A percentile compares a stretch with the other conserved stretches of the same genome.
Conservation (phyloP, 2,888 invertebrate genomes). For the Synergus japonicus region DNA sequence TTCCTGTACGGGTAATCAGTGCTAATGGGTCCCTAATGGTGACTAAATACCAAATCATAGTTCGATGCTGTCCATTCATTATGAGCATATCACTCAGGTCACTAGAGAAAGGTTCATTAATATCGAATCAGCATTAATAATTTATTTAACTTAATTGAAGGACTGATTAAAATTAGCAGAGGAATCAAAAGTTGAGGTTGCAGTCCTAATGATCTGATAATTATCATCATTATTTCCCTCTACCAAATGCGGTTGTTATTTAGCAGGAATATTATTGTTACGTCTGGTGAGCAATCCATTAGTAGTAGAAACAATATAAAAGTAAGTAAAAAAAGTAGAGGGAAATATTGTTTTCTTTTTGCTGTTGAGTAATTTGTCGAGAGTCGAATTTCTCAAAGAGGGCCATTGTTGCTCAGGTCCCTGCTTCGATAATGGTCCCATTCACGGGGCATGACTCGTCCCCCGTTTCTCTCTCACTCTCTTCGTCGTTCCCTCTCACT, state of each 20-base stretch:
- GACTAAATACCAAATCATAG: constrained; percentile 75
- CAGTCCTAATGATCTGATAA: too few species aligned
- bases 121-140: neutral
- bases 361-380: constrained; percentile 68
- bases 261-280: constrained; percentile 53
- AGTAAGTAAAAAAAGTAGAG: constrained; percentile 20
- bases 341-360: constrained; percentile 64
- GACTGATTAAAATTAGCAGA: neutral
- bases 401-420: constrained; percentile 62
- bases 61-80: constrained; percentile 67
- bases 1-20: constrained; percentile 68
- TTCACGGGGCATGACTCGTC: constrained; percentile 63
- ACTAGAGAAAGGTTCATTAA: constrained; percentile 3
- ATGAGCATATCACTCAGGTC: neutral
- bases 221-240: too few species aligned
- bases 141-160: neutral
- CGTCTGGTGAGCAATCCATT: constrained; percentile 50
- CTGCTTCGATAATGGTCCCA: constrained; percentile 67
- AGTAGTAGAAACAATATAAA: constrained; percentile 33
- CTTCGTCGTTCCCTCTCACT: constrained; percentile 35
- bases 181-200: neutral
- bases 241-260: neutral
- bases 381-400: constrained; percentile 71
- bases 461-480: constrained; percentile 48
- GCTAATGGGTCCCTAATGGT: constrained; percentile 74